Percentiles rank a stretch among this genome's conserved stretches.
Conservation (phyloP, 2,113 vertebrate species). For the Corythornis madagascariensis region DNA sequence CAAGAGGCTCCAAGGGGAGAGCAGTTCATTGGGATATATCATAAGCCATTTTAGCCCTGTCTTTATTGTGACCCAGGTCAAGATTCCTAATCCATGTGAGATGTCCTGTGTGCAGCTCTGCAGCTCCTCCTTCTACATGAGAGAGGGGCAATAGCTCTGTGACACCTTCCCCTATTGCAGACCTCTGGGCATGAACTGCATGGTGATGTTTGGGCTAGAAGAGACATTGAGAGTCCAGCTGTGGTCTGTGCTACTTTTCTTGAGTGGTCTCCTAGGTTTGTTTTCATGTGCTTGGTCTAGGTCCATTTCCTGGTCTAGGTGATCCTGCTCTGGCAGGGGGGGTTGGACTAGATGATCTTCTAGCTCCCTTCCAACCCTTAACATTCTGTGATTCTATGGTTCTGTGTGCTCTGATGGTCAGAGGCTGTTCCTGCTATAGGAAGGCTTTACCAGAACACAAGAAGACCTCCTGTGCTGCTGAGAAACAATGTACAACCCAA, state of each 20-base stretch:
- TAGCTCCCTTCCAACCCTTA: too few species aligned
- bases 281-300: neutral
- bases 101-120: neutral
- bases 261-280: neutral
- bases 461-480: neutral
- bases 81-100: neutral
- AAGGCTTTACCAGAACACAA: neutral
- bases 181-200: neutral
- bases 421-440: neutral
- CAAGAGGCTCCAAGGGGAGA: neutral
- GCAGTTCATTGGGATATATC: neutral
- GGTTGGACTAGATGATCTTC: too few species aligned
- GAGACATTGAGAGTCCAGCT: neutral
- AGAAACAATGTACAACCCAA: neutral
- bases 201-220: neutral
- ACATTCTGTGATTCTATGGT: too few species aligned
- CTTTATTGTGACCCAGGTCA: neutral
- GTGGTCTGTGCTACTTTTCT: neutral
- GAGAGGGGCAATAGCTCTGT: neutral
- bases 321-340: too few species aligned
- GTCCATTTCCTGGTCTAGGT: too few species aligned
- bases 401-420: neutral
- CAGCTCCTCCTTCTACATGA: neutral
- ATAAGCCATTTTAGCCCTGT: neutral
- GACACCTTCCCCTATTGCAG: neutral